phyloP scores from a whole-genome alignment of 2,797 vertebrate species.

The Phoebastria nigripes region DNA sequence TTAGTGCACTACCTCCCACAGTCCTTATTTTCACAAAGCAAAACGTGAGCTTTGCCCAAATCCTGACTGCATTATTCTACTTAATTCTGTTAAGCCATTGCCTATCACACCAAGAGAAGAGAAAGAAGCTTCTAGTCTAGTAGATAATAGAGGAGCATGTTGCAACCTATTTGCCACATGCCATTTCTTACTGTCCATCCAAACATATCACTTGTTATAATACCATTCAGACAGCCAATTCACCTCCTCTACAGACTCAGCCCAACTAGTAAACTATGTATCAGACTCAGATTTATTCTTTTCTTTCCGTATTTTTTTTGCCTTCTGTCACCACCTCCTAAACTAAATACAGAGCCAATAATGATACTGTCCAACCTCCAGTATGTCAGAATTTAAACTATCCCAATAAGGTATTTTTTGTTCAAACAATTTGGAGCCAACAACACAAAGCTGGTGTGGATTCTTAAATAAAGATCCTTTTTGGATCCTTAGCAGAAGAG shows the following conservation, averaged over 20 bases:
- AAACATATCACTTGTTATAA: background rate
- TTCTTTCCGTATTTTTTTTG: background rate
- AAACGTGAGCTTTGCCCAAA: background rate
- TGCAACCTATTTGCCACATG: background rate
- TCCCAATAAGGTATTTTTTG: background rate
- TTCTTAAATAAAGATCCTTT: background rate
- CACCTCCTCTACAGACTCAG: background rate
- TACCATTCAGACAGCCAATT: background rate
- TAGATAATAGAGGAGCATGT: background rate
- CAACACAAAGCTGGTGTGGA: accelerated
- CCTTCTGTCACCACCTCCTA: background rate
- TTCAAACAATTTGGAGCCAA: background rate
- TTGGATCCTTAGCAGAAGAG: background rate
- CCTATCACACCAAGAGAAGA: background rate
- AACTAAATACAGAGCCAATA: background rate
- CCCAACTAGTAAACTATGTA: background rate
- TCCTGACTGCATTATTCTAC: background rate
- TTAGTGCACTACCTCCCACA: background rate
- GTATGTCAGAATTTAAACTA: background rate
- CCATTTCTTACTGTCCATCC: background rate
- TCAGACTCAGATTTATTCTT: background rate
- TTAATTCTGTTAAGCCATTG: background rate
- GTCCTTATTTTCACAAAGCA: background rate
- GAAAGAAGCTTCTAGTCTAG: background rate
- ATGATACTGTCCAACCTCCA: background rate